Base-by-base conservation (phyloP, 1,140 invertebrate species). In the Mya arenaria region DNA sequence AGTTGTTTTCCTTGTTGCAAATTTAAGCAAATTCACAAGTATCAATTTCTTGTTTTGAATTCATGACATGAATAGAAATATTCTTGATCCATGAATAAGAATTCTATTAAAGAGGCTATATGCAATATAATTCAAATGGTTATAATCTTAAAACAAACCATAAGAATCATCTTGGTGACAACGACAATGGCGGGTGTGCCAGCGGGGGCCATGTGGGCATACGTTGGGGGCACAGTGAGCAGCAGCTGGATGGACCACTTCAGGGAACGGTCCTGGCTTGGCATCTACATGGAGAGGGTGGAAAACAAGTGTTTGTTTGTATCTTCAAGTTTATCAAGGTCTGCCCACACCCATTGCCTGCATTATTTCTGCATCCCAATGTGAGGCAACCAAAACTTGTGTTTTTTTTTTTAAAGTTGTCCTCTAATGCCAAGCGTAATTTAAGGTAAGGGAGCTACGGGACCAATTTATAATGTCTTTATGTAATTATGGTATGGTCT, bases 171-270 rank as follows among this genome's bases (percentile, higher is more conserved):
- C 92, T 98, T 97, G 17, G 98, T 93, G 82, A 98, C 96, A 93
- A 97, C 95, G 19, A 98, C 93, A 82, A 98, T 95, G 19, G 96
- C 96, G 17, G 97, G 95, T 92, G 96, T 96, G 17, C 97, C 97
- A 65, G 95, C 95, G 3, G 97, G 97, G 60, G 97, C 96, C 34
- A 86, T 87, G 79, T 97, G 96, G 30, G 86, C 87, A 82, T 98
- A 96, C 44, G 96, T 96, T 23, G 97, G 97, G 66, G 98, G 97
- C 83, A 98, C 96, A 36, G 97, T 95, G 85, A 99, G 93, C 91
- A 97, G 97, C 95, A 97, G 97, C 91, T 98, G 97, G 34, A 98
- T 95, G 28, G 95, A 94, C 97, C 97, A 99, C 86, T 96, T 96
- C 56, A 95, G 91, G 86, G 95, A 95, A 13, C 96, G 81, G 56